A percentile compares a stretch with the other conserved stretches of the same genome.
Conservation (phyloP, 2,888 invertebrate genomes). For the Hedya salicella region DNA sequence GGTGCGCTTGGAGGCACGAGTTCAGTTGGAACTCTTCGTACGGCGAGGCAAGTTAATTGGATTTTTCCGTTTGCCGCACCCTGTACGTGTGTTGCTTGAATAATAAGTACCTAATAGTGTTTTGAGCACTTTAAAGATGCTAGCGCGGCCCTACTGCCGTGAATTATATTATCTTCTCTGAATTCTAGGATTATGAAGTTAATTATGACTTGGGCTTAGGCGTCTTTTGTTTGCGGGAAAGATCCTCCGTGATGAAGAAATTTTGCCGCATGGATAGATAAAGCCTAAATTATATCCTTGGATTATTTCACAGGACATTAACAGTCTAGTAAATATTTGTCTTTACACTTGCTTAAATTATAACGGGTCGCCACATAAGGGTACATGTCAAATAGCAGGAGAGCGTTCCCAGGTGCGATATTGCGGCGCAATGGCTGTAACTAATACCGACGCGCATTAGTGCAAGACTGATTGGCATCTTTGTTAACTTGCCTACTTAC, state of each 20-base stretch:
- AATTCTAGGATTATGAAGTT: conserved; percentile 15
- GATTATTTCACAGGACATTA: neutral
- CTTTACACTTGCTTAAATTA: neutral
- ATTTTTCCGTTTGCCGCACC: conserved; percentile 80
- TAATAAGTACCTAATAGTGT: conserved; percentile 75
- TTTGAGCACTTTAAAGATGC: conserved; percentile 47
- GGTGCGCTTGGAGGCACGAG: conserved; percentile 50
- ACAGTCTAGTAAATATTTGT: neutral
- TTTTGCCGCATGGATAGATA: neutral
- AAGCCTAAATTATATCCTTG: neutral
- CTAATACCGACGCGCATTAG: conserved; percentile 55
- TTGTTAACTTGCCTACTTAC: conserved; percentile 49
- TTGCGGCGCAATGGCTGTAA: conserved; percentile 50
- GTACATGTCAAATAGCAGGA: conserved; percentile 30
- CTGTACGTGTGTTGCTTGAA: conserved; percentile 73
- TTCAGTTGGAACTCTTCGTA: conserved; percentile 70
- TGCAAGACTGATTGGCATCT: conserved; percentile 56
- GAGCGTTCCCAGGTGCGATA: conserved; percentile 64
- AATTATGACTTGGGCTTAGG: conserved; percentile 8
- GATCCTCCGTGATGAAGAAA: conserved; percentile 6
- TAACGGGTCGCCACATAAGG: neutral
- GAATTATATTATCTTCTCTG: neutral
- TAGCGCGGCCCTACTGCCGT: conserved; percentile 29
- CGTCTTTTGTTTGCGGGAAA: conserved; percentile 16
- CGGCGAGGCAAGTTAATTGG: conserved; percentile 80